Percentiles rank a stretch among this genome's conserved stretches.
Evolutionary conservation across 2,888 invertebrate genomes (phyloP).

Genomic region (Lepidochitona cinerea): DNA sequence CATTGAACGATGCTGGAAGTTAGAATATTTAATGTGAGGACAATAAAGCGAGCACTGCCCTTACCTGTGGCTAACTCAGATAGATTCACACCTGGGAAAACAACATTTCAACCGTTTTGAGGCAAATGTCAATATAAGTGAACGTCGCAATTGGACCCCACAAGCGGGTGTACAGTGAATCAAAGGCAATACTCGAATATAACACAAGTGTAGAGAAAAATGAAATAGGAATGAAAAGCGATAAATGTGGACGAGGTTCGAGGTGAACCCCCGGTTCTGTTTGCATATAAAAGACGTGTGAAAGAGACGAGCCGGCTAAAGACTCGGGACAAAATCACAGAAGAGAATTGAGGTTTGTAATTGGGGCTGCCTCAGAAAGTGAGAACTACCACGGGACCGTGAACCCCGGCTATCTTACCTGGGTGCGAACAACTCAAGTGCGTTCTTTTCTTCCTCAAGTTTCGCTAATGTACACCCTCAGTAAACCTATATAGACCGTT

Average conservation of each 20-base stretch:
- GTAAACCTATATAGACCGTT: not conserved
- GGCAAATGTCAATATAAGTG: constrained; percentile 1
- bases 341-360: not conserved
- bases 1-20: not conserved
- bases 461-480: not conserved
- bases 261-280: no score
- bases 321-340: not conserved
- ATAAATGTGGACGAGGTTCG: no score
- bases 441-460: not conserved
- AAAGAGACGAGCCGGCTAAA: not conserved
- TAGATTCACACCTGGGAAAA: constrained; percentile 3
- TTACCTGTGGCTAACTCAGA: not conserved
- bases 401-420: not conserved
- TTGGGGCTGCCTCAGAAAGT: not conserved
- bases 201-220: no score
- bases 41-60: not conserved
- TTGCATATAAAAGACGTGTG: not conserved
- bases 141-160: constrained; percentile 3
- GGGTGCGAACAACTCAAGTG: not conserved
- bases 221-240: no score
- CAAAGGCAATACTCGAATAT: no score
- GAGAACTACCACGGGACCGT: not conserved
- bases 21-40: constrained; percentile 4
- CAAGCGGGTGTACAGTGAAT: no score
- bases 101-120: not conserved